Evolutionary conservation across 1,140 invertebrate genomes (phyloP).

Genomic region (Leguminivora glycinivorella): DNA sequence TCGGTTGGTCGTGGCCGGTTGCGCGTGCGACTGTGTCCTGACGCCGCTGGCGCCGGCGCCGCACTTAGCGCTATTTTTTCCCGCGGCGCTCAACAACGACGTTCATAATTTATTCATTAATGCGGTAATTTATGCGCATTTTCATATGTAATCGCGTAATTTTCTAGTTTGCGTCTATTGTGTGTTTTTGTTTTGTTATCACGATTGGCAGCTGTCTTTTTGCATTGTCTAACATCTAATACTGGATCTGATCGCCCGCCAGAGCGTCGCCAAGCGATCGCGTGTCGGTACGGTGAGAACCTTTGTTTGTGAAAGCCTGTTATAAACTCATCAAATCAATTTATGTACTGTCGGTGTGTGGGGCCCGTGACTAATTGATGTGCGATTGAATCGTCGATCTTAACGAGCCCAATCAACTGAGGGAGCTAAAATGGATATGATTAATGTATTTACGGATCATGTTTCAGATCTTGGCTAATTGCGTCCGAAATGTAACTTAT

Average conservation of each 20-base stretch:
- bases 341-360: constrained; percentile 16
- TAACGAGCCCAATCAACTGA: constrained; percentile 15
- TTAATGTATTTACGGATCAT: background rate
- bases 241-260: constrained; percentile 29
- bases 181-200: constrained; percentile 52
- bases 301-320: constrained; percentile 36
- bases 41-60: constrained; percentile 67
- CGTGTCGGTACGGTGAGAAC: constrained; percentile 47
- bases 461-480: background rate
- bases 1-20: constrained; percentile 49
- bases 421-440: background rate
- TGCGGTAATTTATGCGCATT: constrained; percentile 61
- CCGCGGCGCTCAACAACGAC: constrained; percentile 52
- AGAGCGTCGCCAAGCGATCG: constrained; percentile 40
- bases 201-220: constrained; percentile 37
- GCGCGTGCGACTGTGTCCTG: constrained; percentile 47
- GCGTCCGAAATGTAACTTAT: background rate
- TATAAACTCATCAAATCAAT: constrained; percentile 34
- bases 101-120: constrained; percentile 73
- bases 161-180: constrained; percentile 59
- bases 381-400: constrained; percentile 4
- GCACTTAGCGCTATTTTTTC: constrained; percentile 72
- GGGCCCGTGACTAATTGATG: constrained; percentile 18
- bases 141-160: constrained; percentile 54
- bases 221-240: background rate